A percentile compares a stretch with the other conserved stretches of the same genome.
Evolutionary conservation across 2,113 vertebrate species (phyloP).

Genomic region (Paramisgurnus dabryanus): DNA sequence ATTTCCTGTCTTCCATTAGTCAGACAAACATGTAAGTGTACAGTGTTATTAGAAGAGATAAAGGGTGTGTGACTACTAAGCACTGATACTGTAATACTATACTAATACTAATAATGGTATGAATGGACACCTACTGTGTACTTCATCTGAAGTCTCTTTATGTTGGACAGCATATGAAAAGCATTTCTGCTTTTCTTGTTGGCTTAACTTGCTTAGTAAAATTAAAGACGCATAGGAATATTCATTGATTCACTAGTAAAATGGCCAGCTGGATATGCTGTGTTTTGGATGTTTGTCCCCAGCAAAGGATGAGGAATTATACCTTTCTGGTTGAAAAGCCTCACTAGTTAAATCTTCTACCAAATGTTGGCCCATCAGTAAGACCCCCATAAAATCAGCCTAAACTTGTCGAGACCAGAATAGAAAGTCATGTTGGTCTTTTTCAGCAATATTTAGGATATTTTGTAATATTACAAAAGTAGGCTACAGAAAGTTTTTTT

Average conservation of each 20-base stretch:
- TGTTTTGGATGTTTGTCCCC: neutral
- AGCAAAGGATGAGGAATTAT: too few relatives aligned
- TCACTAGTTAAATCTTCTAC: neutral
- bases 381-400: too few relatives aligned
- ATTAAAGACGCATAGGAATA: neutral
- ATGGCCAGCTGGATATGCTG: neutral
- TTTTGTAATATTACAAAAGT: too few relatives aligned
- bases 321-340: too few relatives aligned
- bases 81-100: neutral
- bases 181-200: neutral
- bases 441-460: too few relatives aligned
- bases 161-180: neutral
- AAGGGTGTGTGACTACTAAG: neutral
- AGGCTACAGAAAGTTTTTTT: too few relatives aligned
- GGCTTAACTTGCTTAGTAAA: neutral
- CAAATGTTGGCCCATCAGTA: neutral
- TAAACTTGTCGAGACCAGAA: neutral
- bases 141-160: conserved; percentile 7
- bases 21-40: too few relatives aligned
- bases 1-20: too few relatives aligned
- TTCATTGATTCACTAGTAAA: neutral
- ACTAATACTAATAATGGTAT: too few relatives aligned
- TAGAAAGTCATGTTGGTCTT: neutral
- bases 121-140: neutral
- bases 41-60: too few relatives aligned